Percentiles rank a stretch among this genome's conserved stretches.
Conservation (phyloP, 2,113 vertebrate genomes). For the Noctilio leporinus region DNA sequence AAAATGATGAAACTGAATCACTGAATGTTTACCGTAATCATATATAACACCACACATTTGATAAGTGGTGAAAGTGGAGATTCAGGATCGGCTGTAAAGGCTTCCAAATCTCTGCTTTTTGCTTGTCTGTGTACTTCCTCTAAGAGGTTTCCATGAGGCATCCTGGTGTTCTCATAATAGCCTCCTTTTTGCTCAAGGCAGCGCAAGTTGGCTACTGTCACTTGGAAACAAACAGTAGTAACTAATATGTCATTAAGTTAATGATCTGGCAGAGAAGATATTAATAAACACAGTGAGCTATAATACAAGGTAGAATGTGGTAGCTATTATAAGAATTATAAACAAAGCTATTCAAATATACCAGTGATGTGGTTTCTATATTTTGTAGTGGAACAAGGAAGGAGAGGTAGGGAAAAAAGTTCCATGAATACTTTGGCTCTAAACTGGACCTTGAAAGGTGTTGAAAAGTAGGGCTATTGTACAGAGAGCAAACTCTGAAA, state of each 20-base stretch:
- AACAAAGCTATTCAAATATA: not conserved
- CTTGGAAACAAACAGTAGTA: not conserved
- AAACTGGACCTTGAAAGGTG: not conserved
- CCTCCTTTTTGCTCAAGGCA: not conserved
- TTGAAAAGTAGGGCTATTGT: not conserved
- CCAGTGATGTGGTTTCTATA: not conserved
- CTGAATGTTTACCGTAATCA: not conserved
- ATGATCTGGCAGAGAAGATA: not conserved
- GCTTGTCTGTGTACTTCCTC: not conserved
- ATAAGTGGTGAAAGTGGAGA: not conserved
- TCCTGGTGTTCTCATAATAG: not conserved
- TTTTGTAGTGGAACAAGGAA: not conserved
- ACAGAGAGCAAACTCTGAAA: not conserved
- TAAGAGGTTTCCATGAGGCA: not conserved
- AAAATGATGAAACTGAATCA: not conserved
- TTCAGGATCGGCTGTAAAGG: not conserved
- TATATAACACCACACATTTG: not conserved
- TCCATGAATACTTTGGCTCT: not conserved
- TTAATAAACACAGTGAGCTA: not conserved
- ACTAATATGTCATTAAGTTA: not conserved
- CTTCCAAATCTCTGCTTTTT: not conserved
- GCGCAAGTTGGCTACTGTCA: not conserved
- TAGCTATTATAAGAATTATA: not conserved
- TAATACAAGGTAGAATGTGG: not conserved
- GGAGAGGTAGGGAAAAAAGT: not conserved